Conservation (phyloP, 2,113 vertebrate species). For the Ginglymostoma cirratum region DNA sequence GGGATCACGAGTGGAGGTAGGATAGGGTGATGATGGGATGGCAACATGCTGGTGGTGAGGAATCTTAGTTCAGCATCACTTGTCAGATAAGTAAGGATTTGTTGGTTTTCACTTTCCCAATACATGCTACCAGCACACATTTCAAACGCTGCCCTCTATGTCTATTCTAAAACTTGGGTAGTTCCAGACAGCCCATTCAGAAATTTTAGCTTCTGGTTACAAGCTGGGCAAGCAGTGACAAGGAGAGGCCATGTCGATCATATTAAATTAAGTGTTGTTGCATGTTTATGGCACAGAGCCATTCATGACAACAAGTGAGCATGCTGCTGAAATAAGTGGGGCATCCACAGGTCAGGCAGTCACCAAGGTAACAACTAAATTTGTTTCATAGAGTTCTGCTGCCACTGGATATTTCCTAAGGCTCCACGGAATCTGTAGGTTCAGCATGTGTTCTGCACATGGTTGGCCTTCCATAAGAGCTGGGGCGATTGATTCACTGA, state of each 20-base stretch:
- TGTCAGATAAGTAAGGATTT: neutral
- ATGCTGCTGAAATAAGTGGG: neutral
- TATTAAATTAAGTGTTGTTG: neutral
- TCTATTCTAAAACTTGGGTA: neutral
- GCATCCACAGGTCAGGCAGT: neutral
- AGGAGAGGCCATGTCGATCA: neutral
- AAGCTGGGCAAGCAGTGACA: neutral
- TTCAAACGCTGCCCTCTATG: neutral
- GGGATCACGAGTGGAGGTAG: no score
- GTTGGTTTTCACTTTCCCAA: neutral
- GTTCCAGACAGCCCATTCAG: neutral
- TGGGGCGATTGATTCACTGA: neutral
- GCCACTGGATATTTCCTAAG: neutral
- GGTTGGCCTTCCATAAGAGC: neutral
- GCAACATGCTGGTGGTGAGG: neutral
- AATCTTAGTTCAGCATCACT: neutral
- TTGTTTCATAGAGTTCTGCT: neutral
- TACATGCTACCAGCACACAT: neutral
- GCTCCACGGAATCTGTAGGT: neutral
- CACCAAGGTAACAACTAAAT: neutral
- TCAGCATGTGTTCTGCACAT: slow-evolving; percentile 4
- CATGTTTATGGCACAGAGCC: neutral
- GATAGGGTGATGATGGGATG: neutral
- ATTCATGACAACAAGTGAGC: neutral
- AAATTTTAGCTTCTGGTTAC: neutral